Evolutionary conservation across 1,140 invertebrate species (phyloP).

Genomic region (Thalassaphorura encarpata): DNA sequence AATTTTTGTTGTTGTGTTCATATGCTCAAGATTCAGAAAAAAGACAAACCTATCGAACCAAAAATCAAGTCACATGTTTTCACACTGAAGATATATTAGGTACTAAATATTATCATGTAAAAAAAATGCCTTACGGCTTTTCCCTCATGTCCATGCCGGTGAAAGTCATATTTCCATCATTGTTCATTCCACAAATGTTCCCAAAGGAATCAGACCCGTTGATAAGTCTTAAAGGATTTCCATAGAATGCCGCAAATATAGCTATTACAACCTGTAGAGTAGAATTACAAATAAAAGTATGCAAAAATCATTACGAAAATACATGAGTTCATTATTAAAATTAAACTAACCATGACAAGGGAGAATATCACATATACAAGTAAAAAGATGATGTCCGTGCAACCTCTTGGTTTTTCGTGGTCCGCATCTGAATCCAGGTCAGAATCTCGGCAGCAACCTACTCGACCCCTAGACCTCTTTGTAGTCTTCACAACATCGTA

Average conservation of each 20-base stretch:
- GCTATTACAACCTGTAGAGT: constrained; percentile 63
- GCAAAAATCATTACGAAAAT: constrained; percentile 22
- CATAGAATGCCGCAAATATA: constrained; percentile 77
- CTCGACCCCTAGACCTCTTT: too few species aligned
- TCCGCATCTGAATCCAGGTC: too few species aligned
- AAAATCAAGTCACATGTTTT: constrained; percentile 17
- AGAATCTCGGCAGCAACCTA: too few species aligned
- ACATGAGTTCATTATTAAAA: constrained; percentile 29
- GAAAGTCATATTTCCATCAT: constrained; percentile 59
- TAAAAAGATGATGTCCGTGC: constrained; percentile 79
- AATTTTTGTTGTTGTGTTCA: constrained; percentile 67
- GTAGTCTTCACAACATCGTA: too few species aligned
- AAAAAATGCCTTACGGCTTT: constrained; percentile 53
- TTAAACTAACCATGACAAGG: constrained; percentile 67
- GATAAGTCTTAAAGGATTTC: constrained; percentile 72
- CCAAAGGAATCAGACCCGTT: constrained; percentile 93
- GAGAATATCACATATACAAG: constrained; percentile 73
- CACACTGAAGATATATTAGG: not conserved
- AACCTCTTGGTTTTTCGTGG: constrained; percentile 35
- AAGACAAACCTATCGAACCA: constrained; percentile 54
- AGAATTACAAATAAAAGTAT: constrained; percentile 32
- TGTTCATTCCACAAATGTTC: constrained; percentile 83
- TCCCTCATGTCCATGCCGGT: constrained; percentile 70
- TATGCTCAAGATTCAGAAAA: constrained; percentile 67
- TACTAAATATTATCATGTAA: not conserved